Base-by-base conservation (phyloP, 2,797 vertebrate genomes). In the Nannoperca obscura region DNA sequence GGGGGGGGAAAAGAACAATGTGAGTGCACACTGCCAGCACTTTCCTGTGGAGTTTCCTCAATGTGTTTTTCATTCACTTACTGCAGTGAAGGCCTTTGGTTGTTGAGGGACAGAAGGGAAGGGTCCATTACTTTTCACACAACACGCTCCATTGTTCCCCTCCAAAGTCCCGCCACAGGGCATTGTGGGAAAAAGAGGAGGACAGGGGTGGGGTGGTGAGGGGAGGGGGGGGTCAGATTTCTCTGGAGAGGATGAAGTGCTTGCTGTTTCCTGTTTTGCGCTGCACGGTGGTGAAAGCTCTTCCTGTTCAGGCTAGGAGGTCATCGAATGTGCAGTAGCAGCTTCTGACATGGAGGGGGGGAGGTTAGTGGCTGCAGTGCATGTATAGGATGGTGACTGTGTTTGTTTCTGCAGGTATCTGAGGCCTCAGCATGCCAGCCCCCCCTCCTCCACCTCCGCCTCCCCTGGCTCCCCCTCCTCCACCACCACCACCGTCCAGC, bases 61-160 rank as follows among this genome's bases (percentile, higher is more conserved):
- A 59, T 66, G 69, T 87, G 65, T 92, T 91, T 92, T 86, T 79
- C 78, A 46, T 69, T 59, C 44, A 58, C 52, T 81, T 59, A 53
- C 78, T 64, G 55, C 57, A 68, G 27, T 11, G 55, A 83, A 79
- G 71, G 63, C 76, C 74, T 82, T 64, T 59, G 58, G 80, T 73
- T 75, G 36, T 58, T 54, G 65, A 80, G 62, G 44, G 80, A 72
- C 84, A 61, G 55, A 70, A 76, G 81, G 77, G 50, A 55, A 76
- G 83, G 85, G 86, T 91, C 84, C 75, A 76, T 79, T 85, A 88
- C 82, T 88, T 86, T 86, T 73, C 64, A 78, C 86, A 95, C 94
- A 95, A 94, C 86, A 86, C 72, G 57, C 71, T 46, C 87, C 87
- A 94, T 95, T 95, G 94, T 95, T 93, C 73, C 61, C 66, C 60